Percentiles rank a stretch among this genome's conserved stretches.
phyloP scores from a whole-genome alignment of 2,888 invertebrate species.

The Pemphredon lugubris region DNA sequence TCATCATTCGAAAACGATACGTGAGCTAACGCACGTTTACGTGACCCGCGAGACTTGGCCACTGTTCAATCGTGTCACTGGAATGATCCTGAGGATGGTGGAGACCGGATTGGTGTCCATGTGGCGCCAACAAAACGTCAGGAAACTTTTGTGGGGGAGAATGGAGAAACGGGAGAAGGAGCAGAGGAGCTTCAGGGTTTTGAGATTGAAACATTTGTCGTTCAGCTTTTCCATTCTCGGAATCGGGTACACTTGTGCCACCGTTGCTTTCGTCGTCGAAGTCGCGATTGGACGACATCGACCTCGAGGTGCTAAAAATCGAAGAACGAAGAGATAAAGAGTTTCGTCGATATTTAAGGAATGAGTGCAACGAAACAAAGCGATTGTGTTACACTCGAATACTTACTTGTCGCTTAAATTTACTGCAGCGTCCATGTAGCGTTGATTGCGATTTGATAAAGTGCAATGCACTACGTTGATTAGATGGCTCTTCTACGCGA shows the following conservation, averaged over 20 bases:
- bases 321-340: not conserved
- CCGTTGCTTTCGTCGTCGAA: constrained; percentile 36
- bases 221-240: constrained; percentile 49
- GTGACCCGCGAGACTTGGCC: constrained; percentile 59
- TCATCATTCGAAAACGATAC: constrained; percentile 35
- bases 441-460: too few species aligned
- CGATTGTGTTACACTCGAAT: too few species aligned
- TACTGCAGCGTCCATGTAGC: too few species aligned
- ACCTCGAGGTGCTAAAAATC: not conserved
- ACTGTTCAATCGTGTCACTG: constrained; percentile 40
- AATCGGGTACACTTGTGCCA: constrained; percentile 26
- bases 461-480: too few species aligned
- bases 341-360: not conserved
- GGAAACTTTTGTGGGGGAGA: not conserved
- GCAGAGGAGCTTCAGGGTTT: constrained; percentile 8
- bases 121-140: constrained; percentile 23
- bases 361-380: too few species aligned
- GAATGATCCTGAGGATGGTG: constrained; percentile 34
- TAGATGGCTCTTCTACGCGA: too few species aligned
- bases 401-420: too few species aligned
- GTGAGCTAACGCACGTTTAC: constrained; percentile 31
- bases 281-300: not conserved
- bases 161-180: not conserved
- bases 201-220: constrained; percentile 30
- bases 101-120: constrained; percentile 47